Evolutionary conservation across 2,888 invertebrate genomes (phyloP), one percentile per base, ranked within the genome.

Genomic region (Drosophila cognata): DNA sequence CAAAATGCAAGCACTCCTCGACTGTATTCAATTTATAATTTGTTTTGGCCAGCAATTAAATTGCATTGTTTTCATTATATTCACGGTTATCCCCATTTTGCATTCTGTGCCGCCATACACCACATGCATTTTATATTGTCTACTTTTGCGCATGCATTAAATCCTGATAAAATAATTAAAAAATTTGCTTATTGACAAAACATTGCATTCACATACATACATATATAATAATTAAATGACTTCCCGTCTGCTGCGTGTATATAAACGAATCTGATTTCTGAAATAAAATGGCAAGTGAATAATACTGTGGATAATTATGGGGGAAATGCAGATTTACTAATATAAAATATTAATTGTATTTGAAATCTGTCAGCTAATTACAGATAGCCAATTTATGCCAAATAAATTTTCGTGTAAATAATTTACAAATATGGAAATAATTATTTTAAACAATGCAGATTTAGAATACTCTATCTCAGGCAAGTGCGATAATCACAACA

Each of bases 71-170:
- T 31, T 4, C 33, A 4, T 33, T 7, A n/a, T 51, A 35, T 38
- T 38, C 31, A 31, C 33, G 51, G 6, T 33, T 65, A 16, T 1
- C 2, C 3, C 18, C 11, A 21, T 31, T 33, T 43, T 41, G 41
- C 38, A 46, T 10, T 16, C 16, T 21, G 16, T 21, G 29, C 8
- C 25, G 8, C 2, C 8, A 46, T 18, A 16, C 5, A 53, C 4
- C 2, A 35, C 7, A 10, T 18, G 31, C 0, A 46, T 8, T 25
- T 51, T 28, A 2, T 13, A 29, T 51, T 52, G 59, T 36, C 51
- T 62, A 53, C 62, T 58, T 58, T 61, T 43, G 62, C 41, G 62
- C 48, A 46, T 36, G 29, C 18, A 43, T 18, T 53, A 5, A 58
- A 33, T 29, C 16, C 18, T 50, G 16, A 8, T 4, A 13, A 13